Evolutionary conservation across 2,888 invertebrate species (phyloP), one percentile per base, ranked within the genome.

Genomic region (Eupeodes latifasciatus): DNA sequence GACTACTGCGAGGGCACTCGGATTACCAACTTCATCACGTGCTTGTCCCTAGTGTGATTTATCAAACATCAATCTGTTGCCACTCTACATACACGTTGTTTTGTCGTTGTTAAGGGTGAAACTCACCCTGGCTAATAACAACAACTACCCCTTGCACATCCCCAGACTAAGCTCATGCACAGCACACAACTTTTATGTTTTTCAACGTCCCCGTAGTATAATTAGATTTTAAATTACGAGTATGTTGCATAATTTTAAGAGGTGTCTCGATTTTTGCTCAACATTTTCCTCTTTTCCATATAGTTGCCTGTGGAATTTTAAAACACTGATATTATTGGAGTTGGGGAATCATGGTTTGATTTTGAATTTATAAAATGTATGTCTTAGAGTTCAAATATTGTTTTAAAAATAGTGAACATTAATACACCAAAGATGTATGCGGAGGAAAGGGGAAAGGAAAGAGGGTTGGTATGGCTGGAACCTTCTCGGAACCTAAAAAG

Each of bases 231-330:
- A 36, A 85, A 81, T 78, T 85, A n/a, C n/a, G n/a, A n/a, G n/a
- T n/a, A 78, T 85, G 81, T 85, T 81, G 85, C 85, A 85, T 85
- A 69, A 81, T 77, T 81, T 81, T n/a, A 69, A 14, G 49, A 14
- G 62, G 9, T 10, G 64, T 49, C 27, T 27, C 49, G 5, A 49
- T 67, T 67, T 67, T 10, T 36, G 66, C 51, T 9, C 40, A 40
- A 1, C 34, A 6, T 6, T 19, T 11, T 4, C 12, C n/a, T 6
- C 4, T 14, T 51, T 19, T 6, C 19, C 19, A 19, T 19, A 19
- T 19, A 19, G 19, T 19, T 19, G 16, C 51, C 14, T 10, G 66
- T 16, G 9, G 36, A 53, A 53, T 59, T 67, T 67, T 9, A 66
- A 66, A 49, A 14, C 27, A 66, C 19, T 16, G 36, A 51, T 9